Evolutionary conservation across 2,797 vertebrate genomes (phyloP), one percentile per base, ranked within the genome.

Genomic region (Cuculus canorus): DNA sequence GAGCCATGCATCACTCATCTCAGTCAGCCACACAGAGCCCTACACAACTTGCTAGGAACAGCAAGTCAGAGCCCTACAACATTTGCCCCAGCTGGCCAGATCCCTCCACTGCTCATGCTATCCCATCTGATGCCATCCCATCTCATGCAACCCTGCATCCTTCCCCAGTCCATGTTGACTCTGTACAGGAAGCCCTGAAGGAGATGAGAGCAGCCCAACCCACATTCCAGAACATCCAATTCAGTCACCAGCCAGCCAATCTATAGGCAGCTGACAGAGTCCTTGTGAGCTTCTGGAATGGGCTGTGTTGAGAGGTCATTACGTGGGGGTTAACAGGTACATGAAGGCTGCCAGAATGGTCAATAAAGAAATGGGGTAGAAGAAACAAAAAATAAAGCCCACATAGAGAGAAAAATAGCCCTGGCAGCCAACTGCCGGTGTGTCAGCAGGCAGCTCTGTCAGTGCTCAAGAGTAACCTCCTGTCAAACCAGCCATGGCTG

Each of bases 251-350:
- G 5, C 16, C 43, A 57, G 52, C 16, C 43, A 57, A 21, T 41
- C 8, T 1, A 2, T 21, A 75, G 30, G 60, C 35, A 50, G 63
- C 47, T 52, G 27, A 25, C 27, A 60, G 71, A 68, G 11, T 8
- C 7, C 22, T 17, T 5, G 10, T 21, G 17, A 48, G 7, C 18
- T 47, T 61, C 56, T 37, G 23, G 54, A 37, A 53, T 5, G 0
- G 0, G 6, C 33, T 30, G 18, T 1, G 1, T 5, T 9, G 24
- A 47, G 64, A 13, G 30, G 33, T 17, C 4, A 6, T 61, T 11
- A n/a, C 0, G 2, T 8, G 32, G 21, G 22, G 25, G 14, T 32
- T 22, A 79, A 48, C 3, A 7, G 17, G 35, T 57, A 24, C 41
- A 18, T 2, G 7, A 25, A 22, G 2, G 14, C 35, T 65, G 19